Evolutionary conservation across 2,113 vertebrate species (phyloP), one percentile per base, ranked within the genome.

Genomic region (Pluvialis apricaria): DNA sequence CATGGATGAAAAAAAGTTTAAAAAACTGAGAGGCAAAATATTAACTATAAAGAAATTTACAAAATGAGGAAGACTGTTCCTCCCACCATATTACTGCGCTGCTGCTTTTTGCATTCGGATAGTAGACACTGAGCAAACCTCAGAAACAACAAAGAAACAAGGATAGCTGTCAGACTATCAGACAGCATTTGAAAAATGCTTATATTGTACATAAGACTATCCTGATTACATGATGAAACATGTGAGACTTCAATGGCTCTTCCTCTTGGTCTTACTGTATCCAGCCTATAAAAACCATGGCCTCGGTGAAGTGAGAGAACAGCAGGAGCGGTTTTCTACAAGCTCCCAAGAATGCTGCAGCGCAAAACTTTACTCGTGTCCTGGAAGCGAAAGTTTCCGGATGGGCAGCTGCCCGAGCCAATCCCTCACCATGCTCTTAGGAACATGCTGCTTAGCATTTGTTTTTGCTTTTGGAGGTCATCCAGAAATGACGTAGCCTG

Each of bases 381-480:
- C 88, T 95, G 88, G 79, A 85, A 94, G 44, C 61, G 80, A 68
- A 75, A 38, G 91, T 86, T 88, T 76, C 79, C 7, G 1, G 51
- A 25, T 1, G 22, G 73, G 85, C 88, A 92, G 94, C 49, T 72
- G 60, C 88, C 29, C 11, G 47, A 88, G 77, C 95, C 62, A n/a
- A 5, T 38, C 73, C 64, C 82, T 72, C 80, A 15, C 83, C 54
- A 11, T 0, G 15, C 47, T 93, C 12, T 21, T 2, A 82, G 86
- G 84, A 89, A 86, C 78, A 47, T 0, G 1, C 72, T 78, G 86
- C 86, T 90, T 73, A 28, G 64, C 70, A 8, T n/a, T 88, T 64
- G 79, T 17, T 81, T 86, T 86, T 86, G 75, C 42, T 76, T 36
- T 71, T 96, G 97, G 94, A 96, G 57, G 11, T 8, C 45, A 62